Base-by-base conservation (phyloP, 1,140 invertebrate species). In the Acromyrmex heyeri region DNA sequence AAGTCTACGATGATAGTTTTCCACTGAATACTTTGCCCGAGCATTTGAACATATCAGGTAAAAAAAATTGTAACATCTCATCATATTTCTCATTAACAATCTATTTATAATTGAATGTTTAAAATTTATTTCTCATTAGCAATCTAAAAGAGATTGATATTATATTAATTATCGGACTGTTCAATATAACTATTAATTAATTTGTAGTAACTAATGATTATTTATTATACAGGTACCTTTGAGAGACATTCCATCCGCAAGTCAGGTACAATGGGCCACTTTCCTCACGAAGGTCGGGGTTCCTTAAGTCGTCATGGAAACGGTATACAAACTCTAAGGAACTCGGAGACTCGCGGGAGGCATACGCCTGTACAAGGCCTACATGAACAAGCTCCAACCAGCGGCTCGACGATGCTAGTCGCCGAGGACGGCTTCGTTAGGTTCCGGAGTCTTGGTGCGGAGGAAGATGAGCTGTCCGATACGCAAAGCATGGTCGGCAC, bases 371-470 rank as follows among this genome's bases (percentile, higher is more conserved):
- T 91, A 53, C 91, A 92, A 62, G 89, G 90, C 50, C 53, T 93
- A 67, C 93, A 93, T 75, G 95, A 93, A 89, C 93, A 93, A 85
- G 92, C 91, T 55, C 93, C 92, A 14, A 95, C 94, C 50, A 95
- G 95, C 1, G 95, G 94, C 7, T 95, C 95, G 27, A 95, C 95
- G 67, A 98, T 98, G 97, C 95, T 98, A 62, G 97, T 98, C 6
- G 97, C 97, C 86, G 98, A 98, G 91, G 97, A 98, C 89, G 98
- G 98, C 1, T 98, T 98, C 92, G 97, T 98, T 2, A 96, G 98
- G 73, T 98, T 98, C 95, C 96, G 97, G 48, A 96, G 96, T 14
- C 91, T 97, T 72, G 97, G 97, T 55, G 96, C 89, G 50, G 95
- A 93, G 64, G 94, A 95, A 27, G 94, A 95, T 57, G 92, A 95